Evolutionary conservation across 2,797 vertebrate genomes (phyloP), one percentile per base, ranked within the genome.

Genomic region (Schizopygopsis pylzovi): DNA sequence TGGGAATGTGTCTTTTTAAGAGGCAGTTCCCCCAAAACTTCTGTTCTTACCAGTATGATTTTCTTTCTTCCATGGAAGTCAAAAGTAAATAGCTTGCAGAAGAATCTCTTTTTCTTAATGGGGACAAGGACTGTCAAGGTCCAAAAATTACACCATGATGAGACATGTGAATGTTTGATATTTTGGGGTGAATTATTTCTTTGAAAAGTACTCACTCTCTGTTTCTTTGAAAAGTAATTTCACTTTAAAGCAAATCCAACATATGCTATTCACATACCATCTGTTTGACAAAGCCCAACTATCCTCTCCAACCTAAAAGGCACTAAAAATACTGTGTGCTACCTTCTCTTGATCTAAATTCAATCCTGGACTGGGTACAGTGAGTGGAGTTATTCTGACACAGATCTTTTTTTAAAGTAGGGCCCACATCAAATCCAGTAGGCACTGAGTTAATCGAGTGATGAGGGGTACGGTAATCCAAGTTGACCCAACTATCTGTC

Each of bases 291-390:
- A 81, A 82, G 45, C 63, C 33, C 70, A 77, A 72, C 75, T 72
- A 80, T 76, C 79, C 75, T 61, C 75, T 39, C 45, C 61, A 73
- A 76, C 63, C 54, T 67, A 47, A 81, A 68, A 83, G 63, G 39
- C 56, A 28, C 77, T 85, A 88, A 83, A 88, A 82, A 87, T 88
- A 83, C 80, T 45, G 49, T 45, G 49, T 28, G 41, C 73, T 81
- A 78, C 52, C 78, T 72, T 86, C 61, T 61, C 75, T 81, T 80
- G 65, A 67, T 70, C 45, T 86, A 86, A 86, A 84, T 87, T 84
- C 79, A 86, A 78, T 68, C 54, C 71, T 75, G 68, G 79, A 41
- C 43, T 43, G 59, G 61, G 52, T 68, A n/a, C 61, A 83, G 22
- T 56, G 47, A 84, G 70, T 8, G 15, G 54, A 63, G 56, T 71